Conservation (phyloP, 2,797 vertebrate genomes). For the Sphaeramia orbicularis region DNA sequence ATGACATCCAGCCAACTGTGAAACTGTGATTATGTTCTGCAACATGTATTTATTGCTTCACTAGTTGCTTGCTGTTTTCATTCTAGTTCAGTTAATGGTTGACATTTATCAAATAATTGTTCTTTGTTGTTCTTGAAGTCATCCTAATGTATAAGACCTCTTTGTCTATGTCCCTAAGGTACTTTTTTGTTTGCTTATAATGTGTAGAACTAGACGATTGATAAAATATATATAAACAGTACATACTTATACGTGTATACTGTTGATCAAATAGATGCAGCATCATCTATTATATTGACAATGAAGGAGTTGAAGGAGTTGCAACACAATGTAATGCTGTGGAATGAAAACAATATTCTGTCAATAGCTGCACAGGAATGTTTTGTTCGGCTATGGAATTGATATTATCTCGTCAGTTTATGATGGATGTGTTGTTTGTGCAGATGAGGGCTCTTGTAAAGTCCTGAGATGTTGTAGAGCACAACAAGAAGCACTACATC, state of each 20-base stretch:
- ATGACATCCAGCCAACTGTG: neutral
- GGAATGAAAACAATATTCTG: slow-evolving; percentile 55
- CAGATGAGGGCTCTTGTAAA: slow-evolving; percentile 23
- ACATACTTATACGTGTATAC: no score
- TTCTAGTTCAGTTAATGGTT: no score
- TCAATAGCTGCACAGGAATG: slow-evolving; percentile 50
- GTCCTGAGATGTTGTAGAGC: slow-evolving; percentile 33
- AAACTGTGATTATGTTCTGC: no score
- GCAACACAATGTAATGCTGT: slow-evolving; percentile 31
- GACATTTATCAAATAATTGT: no score
- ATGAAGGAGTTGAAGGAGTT: slow-evolving; percentile 35
- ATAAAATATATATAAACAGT: neutral
- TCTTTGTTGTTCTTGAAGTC: no score
- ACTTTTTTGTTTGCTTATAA: no score
- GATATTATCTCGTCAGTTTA: slow-evolving; percentile 39
- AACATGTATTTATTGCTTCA: no score
- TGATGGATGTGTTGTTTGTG: slow-evolving; percentile 49
- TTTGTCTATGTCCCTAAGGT: no score
- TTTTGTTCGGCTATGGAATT: slow-evolving; percentile 45
- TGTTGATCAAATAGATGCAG: slow-evolving; percentile 37
- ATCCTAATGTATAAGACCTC: no score
- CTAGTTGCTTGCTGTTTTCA: no score
- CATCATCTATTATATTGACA: slow-evolving; percentile 21
- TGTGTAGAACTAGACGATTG: no score
- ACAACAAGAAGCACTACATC: neutral